Conservation (phyloP, 2,113 vertebrate species). For the Pseudolaguvia tuberculata region DNA sequence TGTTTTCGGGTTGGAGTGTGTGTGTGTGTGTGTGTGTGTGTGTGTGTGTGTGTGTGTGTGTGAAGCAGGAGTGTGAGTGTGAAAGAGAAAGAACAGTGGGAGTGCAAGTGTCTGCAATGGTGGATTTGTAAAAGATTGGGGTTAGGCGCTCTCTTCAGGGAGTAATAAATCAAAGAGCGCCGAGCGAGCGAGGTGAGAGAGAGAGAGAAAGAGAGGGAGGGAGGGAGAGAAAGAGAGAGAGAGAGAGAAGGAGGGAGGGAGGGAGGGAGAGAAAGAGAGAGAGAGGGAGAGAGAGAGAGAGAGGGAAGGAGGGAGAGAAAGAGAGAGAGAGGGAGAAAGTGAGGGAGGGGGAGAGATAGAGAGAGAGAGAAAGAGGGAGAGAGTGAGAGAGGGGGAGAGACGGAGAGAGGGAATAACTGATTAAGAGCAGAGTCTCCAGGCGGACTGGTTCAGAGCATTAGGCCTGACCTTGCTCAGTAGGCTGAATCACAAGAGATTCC, state of each 20-base stretch:
- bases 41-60: not conserved
- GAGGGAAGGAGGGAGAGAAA: constrained; percentile 48
- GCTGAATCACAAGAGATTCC: constrained; percentile 7
- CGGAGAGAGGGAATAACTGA: constrained; percentile 51
- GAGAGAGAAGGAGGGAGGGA: too few species aligned
- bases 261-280: too few species aligned
- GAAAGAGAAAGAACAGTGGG: constrained; percentile 10
- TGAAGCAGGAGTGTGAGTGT: constrained; percentile 1
- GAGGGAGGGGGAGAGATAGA: not conserved
- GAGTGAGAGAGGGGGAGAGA: constrained; percentile 53
- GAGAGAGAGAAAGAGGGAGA: constrained; percentile 40
- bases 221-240: constrained; percentile 36
- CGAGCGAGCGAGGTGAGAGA: constrained; percentile 30
- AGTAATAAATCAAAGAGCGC: constrained; percentile 43
- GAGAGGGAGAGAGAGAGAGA: constrained; percentile 27
- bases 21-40: not conserved
- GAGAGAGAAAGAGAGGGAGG: constrained; percentile 36
- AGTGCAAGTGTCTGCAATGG: constrained; percentile 24
- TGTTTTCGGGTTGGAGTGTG: constrained; percentile 29
- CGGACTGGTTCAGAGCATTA: constrained; percentile 44
- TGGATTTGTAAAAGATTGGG: constrained; percentile 32
- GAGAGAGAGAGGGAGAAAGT: constrained; percentile 52
- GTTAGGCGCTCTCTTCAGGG: constrained; percentile 34
- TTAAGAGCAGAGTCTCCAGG: constrained; percentile 59
- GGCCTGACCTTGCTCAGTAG: constrained; percentile 36